A percentile compares a stretch with the other conserved stretches of the same genome.
phyloP scores from a whole-genome alignment of 2,888 invertebrate species.

The Choristoneura rosaceana region DNA sequence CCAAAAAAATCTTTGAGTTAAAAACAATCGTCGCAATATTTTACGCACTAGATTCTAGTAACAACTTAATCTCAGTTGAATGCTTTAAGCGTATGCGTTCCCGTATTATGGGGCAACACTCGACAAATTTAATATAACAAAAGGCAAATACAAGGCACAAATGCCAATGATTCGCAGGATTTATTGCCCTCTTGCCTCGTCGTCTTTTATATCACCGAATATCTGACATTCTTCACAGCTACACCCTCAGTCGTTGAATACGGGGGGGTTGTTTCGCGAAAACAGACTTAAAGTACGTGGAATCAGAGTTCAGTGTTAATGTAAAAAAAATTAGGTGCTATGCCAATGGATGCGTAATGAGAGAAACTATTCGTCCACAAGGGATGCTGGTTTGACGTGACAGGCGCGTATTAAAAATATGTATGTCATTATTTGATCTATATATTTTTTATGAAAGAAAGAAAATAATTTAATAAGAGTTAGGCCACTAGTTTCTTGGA shows the following conservation, averaged over 20 bases:
- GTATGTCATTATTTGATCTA: not conserved
- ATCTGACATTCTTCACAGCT: constrained; percentile 26
- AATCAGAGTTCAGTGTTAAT: not conserved
- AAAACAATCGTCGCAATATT: too few relatives aligned
- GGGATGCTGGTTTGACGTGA: not conserved
- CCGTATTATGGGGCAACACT: not conserved
- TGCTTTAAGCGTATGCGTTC: not conserved
- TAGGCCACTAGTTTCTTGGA: too few relatives aligned
- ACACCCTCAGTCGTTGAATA: not conserved
- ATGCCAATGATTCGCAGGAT: constrained; percentile 35
- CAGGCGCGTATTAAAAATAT: not conserved
- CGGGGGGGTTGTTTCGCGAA: not conserved
- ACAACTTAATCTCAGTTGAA: not conserved
- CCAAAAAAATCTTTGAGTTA: too few relatives aligned
- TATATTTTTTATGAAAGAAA: too few relatives aligned
- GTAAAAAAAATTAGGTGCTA: not conserved
- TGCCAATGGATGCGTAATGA: not conserved
- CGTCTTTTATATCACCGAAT: constrained; percentile 18
- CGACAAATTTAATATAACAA: constrained; percentile 34
- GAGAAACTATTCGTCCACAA: not conserved
- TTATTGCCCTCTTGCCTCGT: constrained; percentile 27
- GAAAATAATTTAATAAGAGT: too few relatives aligned
- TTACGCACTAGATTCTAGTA: too few relatives aligned
- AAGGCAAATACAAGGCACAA: constrained; percentile 29
- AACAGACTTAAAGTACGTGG: not conserved